Evolutionary conservation across 2,888 invertebrate genomes (phyloP).

Genomic region (Leptarthrus brevirostris): DNA sequence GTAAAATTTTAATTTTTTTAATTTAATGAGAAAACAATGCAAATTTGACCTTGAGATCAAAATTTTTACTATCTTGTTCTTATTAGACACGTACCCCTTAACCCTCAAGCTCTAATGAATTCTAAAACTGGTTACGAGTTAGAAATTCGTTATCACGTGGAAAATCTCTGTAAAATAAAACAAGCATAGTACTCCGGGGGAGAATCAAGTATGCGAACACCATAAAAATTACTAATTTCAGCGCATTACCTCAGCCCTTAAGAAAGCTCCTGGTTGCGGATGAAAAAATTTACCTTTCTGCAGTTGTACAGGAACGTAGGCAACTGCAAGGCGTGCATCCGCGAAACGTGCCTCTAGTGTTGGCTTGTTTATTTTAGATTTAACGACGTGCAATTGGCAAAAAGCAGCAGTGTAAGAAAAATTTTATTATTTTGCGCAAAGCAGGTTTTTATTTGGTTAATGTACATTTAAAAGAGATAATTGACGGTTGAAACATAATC

Average conservation of each 20-base stretch:
- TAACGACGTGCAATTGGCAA: conserved; percentile 39
- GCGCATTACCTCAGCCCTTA: neutral
- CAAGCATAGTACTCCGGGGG: neutral
- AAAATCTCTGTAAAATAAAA: neutral
- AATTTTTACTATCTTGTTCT: neutral
- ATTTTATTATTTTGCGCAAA: conserved; percentile 19
- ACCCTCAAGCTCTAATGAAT: neutral
- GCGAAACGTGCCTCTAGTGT: neutral
- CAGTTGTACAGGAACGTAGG: neutral
- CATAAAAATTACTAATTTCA: neutral
- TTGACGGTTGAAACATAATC: conserved; percentile 13
- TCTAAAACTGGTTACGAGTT: conserved; percentile 26
- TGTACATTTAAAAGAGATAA: conserved; percentile 37
- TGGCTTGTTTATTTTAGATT: conserved; percentile 28
- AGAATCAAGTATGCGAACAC: neutral
- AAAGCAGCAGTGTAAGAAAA: conserved; percentile 8
- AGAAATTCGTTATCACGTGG: conserved; percentile 27
- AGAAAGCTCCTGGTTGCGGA: conserved; percentile 17
- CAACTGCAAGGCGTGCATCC: neutral
- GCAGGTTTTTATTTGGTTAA: conserved; percentile 35
- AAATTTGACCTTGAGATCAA: conserved; percentile 37
- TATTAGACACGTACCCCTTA: neutral
- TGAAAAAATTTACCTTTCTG: neutral
- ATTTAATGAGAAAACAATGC: conserved; percentile 48
- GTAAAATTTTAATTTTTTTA: conserved; percentile 41